These are phyloP conservation scores for Fukomys damarensis DNA, from an alignment of 2,113 vertebrate genomes.

Conservation along the genomic window DNA sequence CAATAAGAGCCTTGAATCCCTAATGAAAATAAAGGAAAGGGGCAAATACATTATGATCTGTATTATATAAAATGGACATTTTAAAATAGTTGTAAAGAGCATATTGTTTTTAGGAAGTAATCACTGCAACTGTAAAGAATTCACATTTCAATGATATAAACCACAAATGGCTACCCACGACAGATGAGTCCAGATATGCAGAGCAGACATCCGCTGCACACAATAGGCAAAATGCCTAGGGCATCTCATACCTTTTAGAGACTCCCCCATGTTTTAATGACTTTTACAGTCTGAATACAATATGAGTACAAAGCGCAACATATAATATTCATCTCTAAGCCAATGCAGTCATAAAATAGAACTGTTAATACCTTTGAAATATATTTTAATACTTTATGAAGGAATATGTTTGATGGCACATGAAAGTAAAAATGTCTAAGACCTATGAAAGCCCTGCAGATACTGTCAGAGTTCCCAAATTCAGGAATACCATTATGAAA, in stretches of 20 bases:
- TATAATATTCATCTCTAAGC: constrained; percentile 28
- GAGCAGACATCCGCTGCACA: background rate
- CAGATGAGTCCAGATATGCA: background rate
- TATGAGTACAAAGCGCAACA: background rate
- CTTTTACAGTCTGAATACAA: constrained; percentile 52
- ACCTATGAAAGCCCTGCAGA: background rate
- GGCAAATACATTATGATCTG: background rate
- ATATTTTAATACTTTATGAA: constrained; percentile 19
- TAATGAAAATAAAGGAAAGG: background rate
- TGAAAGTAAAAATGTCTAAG: background rate
- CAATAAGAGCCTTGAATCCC: background rate
- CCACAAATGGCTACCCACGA: background rate
- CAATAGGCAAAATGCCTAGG: background rate
- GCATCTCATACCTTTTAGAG: background rate
- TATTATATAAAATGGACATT: background rate
- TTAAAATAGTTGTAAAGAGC: background rate
- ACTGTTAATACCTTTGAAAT: constrained; percentile 3
- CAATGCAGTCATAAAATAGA: background rate
- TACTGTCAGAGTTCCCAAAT: constrained; percentile 8
- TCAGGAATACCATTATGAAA: constrained; percentile 19
- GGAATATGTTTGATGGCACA: background rate
- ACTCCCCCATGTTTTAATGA: background rate
- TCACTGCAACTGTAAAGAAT: constrained; percentile 29
- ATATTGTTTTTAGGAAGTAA: background rate
- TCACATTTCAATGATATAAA: background rate